Conservation (phyloP, 1,140 invertebrate genomes). For the Odontomachus brunneus region DNA sequence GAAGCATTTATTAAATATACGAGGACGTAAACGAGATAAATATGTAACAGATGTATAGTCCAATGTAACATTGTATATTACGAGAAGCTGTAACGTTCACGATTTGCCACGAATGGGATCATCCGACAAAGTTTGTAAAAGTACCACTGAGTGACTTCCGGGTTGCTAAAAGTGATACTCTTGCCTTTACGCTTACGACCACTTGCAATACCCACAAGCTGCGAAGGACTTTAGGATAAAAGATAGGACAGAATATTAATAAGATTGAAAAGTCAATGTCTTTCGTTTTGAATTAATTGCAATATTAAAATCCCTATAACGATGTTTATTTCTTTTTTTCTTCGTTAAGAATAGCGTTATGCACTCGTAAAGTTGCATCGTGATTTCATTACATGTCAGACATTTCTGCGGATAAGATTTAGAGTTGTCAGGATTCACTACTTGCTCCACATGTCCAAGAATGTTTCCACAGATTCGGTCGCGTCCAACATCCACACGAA, state of each 20-base stretch:
- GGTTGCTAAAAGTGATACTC: constrained; percentile 75
- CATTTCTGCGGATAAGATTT: constrained; percentile 36
- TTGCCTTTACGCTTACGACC: constrained; percentile 34
- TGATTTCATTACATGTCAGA: constrained; percentile 50
- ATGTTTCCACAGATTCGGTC: constrained; percentile 81
- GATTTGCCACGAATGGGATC: constrained; percentile 32
- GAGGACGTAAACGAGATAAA: background rate
- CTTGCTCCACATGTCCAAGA: constrained; percentile 81
- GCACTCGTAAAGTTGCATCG: constrained; percentile 14
- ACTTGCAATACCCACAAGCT: background rate
- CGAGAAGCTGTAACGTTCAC: constrained; percentile 1
- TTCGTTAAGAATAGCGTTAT: background rate
- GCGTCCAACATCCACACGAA: constrained; percentile 85
- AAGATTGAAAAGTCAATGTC: background rate
- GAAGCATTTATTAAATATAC: constrained; percentile 40
- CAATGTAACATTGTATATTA: no score
- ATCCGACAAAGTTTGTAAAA: constrained; percentile 66
- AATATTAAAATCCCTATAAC: background rate
- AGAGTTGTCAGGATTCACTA: constrained; percentile 75
- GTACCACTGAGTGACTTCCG: constrained; percentile 75
- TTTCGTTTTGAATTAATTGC: background rate
- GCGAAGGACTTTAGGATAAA: background rate
- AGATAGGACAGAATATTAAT: constrained; percentile 2
- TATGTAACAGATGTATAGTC: background rate
- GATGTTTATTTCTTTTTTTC: background rate